These are phyloP conservation scores for Lithosia quadra DNA, from an alignment of 2,888 invertebrate genomes.

Conservation along the genomic window DNA sequence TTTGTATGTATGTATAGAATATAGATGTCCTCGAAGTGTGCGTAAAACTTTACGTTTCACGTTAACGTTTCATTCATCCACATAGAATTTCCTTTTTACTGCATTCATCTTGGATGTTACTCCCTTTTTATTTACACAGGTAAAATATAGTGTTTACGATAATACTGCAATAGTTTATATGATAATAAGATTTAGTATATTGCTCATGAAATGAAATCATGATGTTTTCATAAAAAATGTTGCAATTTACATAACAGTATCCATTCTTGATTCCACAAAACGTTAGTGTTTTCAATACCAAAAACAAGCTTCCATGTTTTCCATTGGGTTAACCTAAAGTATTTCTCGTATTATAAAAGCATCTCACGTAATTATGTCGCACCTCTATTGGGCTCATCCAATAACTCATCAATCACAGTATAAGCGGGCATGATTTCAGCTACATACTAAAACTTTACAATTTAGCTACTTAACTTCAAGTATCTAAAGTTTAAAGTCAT, in stretches of 20 bases:
- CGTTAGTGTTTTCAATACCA: no score
- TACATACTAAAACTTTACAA: not conserved
- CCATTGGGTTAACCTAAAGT: no score
- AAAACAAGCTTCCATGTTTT: no score
- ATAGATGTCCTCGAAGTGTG: conserved; percentile 1
- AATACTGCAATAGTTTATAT: not conserved
- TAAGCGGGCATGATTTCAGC: not conserved
- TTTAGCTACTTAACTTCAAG: not conserved
- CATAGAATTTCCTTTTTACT: not conserved
- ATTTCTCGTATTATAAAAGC: no score
- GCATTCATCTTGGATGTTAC: not conserved
- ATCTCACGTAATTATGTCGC: not conserved
- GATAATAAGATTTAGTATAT: not conserved
- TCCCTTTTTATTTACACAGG: not conserved
- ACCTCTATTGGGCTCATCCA: not conserved
- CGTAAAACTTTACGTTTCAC: not conserved
- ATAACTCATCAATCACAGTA: not conserved
- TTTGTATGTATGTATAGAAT: not conserved
- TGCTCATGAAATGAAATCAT: not conserved
- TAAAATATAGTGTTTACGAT: not conserved
- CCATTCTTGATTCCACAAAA: no score
- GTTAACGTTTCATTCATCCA: not conserved
- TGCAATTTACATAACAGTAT: no score
- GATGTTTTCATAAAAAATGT: not conserved
- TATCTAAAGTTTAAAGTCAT: not conserved